Evolutionary conservation across 2,113 vertebrate genomes (phyloP), one percentile per base, ranked within the genome.

Genomic region (Bucco capensis): DNA sequence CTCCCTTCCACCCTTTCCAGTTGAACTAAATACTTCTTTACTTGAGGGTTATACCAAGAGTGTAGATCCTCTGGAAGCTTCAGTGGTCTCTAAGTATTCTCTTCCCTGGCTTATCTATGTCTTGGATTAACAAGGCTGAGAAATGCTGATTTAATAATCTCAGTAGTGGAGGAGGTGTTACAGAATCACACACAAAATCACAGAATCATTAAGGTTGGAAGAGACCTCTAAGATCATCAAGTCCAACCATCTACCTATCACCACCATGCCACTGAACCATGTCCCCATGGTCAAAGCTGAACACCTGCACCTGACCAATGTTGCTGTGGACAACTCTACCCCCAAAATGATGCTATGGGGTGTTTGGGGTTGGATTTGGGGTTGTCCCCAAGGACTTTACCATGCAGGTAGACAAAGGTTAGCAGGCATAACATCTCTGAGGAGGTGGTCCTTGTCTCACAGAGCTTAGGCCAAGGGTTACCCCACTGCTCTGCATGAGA

Each of bases 341-440:
- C 14, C 23, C 40, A 23, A 67, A 89, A 54, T 14, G 14, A 31
- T 1, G 0, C 24, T 37, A 81, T 23, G 21, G 14, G 5, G n/a
- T n/a, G n/a, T n/a, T n/a, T n/a, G n/a, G 33, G 31, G 24, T 4
- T 66, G 60, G n/a, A 57, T 25, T 25, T 57, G 40, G 18, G 21
- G 18, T 27, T 72, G 64, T 65, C 31, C 58, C 17, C 31, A 44
- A 12, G 44, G 70, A 30, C 6, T 3, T 9, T 11, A 10, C 24
- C 1, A 1, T n/a, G 30, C 25, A 37, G 12, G 13, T 62, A 21
- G 24, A 33, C 50, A 58, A 56, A 19, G 10, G 9, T 64, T 53
- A 17, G n/a, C 44, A 61, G 1, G 0, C 0, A 0, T 54, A 57
- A 38, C 19, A 7, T n/a, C 37, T 53, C 72, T 19, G 16, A 74